Evolutionary conservation across 2,888 invertebrate genomes (phyloP), one percentile per base, ranked within the genome.

Genomic region (Zaprionus bogoriensis): DNA sequence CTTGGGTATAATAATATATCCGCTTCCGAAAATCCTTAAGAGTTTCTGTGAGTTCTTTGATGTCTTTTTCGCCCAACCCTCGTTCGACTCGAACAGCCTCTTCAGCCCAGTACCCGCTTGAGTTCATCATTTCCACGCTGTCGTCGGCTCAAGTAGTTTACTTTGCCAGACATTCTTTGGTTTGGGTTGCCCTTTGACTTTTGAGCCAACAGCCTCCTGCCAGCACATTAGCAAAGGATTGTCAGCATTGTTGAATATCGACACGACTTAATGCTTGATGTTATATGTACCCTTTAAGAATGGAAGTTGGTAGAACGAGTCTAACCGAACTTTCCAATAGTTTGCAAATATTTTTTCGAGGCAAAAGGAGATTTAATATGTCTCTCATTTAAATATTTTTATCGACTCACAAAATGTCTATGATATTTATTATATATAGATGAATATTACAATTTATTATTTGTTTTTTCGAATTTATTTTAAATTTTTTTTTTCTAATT

Each of bases 91-190:
- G 1, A 36, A 36, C 32, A 36, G 32, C 32, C 32, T 36, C 14
- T 41, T 41, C 41, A 41, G n/a, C 10, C 41, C 20, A 22, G 12
- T 20, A n/a, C 19, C 38, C 17, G 9, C 12, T 25, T 5, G 22
- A 55, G 47, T 60, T 73, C 51, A 69, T 67, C 38, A 66, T 53
- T 52, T 67, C 39, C 17, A 53, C 50, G 47, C 59, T 51, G 46
- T 36, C 55, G 46, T 17, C 68, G 69, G 27, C 67, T 74, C 63
- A 79, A 74, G 74, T 66, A 79, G 76, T 74, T 75, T 66, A 54
- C 70, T 78, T 55, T 60, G 61, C 57, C 74, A 54, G 74, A 64
- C 74, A 77, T 77, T 74, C 52, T 27, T 65, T 55, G 57, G 53
- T 42, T 45, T 57, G 74, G 64, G 32, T 36, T 36, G 32, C 32